Percentiles rank a stretch among this genome's conserved stretches.
These are phyloP conservation scores for Miniopterus natalensis DNA, from an alignment of 2,113 vertebrate species.

Conservation along the genomic window DNA sequence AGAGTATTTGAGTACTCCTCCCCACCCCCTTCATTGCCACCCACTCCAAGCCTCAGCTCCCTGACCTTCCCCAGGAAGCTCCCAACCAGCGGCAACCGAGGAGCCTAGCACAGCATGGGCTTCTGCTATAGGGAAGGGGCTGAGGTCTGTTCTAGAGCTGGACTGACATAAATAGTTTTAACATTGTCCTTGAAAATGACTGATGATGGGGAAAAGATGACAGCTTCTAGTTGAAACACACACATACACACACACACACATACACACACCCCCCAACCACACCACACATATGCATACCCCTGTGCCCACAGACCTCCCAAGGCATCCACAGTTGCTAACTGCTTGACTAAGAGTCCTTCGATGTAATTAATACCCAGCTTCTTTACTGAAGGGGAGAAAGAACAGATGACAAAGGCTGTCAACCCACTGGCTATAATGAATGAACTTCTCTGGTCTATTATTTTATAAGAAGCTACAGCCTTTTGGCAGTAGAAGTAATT, in stretches of 20 bases:
- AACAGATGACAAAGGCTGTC: background rate
- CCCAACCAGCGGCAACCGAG: background rate
- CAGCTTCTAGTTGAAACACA: background rate
- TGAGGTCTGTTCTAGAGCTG: background rate
- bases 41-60: background rate
- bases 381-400: background rate
- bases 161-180: background rate
- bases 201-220: background rate
- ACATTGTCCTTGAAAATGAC: background rate
- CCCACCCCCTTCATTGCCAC: no score
- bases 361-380: background rate
- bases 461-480: constrained; percentile 23
- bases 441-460: background rate
- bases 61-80: background rate
- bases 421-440: background rate
- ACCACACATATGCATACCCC: background rate
- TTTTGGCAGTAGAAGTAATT: constrained; percentile 28
- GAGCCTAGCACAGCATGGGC: background rate
- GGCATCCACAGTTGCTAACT: background rate
- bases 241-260: background rate
- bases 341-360: background rate
- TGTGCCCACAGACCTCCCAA: background rate
- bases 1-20: background rate
- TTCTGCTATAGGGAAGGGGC: background rate
- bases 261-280: background rate